Percentiles rank a stretch among this genome's conserved stretches.
Conservation (phyloP, 2,113 vertebrate species). For the Podarcis raffonei region DNA sequence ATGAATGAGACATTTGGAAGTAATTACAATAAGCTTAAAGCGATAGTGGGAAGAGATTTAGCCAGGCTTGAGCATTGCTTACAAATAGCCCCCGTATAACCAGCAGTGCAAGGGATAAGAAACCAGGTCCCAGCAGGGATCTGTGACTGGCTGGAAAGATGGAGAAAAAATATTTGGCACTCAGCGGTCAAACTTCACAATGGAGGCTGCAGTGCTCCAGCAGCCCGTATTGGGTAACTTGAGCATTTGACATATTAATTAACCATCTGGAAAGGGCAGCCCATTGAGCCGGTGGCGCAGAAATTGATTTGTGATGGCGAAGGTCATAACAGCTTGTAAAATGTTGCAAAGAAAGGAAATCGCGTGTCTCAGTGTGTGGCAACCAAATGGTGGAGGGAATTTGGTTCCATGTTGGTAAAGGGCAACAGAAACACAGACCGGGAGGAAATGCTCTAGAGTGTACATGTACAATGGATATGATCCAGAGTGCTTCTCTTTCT, state of each 20-base stretch:
- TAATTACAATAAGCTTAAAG: not conserved
- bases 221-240: not conserved
- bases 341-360: not conserved
- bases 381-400: not conserved
- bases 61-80: not conserved
- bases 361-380: not conserved
- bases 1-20: not conserved
- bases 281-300: not conserved
- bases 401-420: not conserved
- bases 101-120: not conserved
- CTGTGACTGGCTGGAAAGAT: not conserved
- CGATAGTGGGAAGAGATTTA: not conserved
- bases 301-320: not conserved
- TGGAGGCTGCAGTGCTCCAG: not conserved
- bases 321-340: slow-evolving; percentile 5
- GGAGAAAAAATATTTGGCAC: not conserved
- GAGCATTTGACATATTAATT: slow-evolving; percentile 2
- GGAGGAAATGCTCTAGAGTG: not conserved
- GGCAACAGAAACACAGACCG: not conserved
- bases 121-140: not conserved
- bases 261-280: slow-evolving; percentile 16
- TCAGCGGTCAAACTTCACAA: not conserved
- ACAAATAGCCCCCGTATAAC: not conserved
- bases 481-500: not conserved
- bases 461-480: not conserved